Percentiles rank a stretch among this genome's conserved stretches.
Evolutionary conservation across 2,797 vertebrate genomes (phyloP).

Genomic region (Pagetopsis macropterus): DNA sequence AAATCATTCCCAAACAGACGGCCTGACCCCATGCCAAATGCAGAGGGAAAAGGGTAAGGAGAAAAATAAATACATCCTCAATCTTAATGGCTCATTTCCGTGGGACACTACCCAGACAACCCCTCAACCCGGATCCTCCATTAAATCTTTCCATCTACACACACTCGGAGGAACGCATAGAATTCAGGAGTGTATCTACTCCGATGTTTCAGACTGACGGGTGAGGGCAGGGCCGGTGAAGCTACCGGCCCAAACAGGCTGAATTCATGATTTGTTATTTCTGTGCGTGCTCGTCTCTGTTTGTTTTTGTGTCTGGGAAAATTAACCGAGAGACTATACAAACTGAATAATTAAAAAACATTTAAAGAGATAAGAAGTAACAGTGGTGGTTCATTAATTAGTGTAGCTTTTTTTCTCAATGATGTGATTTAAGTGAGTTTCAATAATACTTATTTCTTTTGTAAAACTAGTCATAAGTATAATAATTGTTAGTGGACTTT

Average conservation of each 20-base stretch:
- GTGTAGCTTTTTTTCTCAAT: background rate
- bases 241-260: background rate
- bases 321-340: slow-evolving; percentile 13
- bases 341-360: slow-evolving; percentile 11
- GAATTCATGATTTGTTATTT: slow-evolving; percentile 37
- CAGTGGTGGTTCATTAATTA: background rate
- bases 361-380: slow-evolving; percentile 9
- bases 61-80: slow-evolving; percentile 78
- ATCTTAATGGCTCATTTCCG: slow-evolving; percentile 80
- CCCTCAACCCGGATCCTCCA: slow-evolving; percentile 45
- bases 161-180: slow-evolving; percentile 14
- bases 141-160: slow-evolving; percentile 47
- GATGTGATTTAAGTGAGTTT: too few species aligned
- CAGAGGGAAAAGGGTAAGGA: slow-evolving; percentile 62
- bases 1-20: slow-evolving; percentile 71
- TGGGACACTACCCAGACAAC: slow-evolving; percentile 74
- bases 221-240: slow-evolving; percentile 40
- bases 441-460: background rate
- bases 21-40: slow-evolving; percentile 59
- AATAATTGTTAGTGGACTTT: background rate
- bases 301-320: slow-evolving; percentile 27
- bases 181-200: slow-evolving; percentile 57
- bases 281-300: slow-evolving; percentile 23
- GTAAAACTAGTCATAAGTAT: background rate
- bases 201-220: slow-evolving; percentile 48